Evolutionary conservation across 2,888 invertebrate genomes (phyloP).

Genomic region (Apamea sordens): DNA sequence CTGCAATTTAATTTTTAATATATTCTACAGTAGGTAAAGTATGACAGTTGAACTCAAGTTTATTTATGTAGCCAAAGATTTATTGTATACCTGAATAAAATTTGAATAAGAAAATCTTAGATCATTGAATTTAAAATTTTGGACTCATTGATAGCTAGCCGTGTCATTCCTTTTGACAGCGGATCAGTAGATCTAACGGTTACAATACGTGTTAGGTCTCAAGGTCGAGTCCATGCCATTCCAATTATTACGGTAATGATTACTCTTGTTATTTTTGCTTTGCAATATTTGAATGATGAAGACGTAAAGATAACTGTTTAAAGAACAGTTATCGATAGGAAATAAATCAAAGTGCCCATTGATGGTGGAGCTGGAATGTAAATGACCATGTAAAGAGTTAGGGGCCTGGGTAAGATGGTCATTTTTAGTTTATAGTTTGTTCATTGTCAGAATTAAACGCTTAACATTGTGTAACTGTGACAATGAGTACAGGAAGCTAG

Average conservation of each 20-base stretch:
- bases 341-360: constrained; percentile 40
- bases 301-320: constrained; percentile 46
- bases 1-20: too few relatives aligned
- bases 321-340: constrained; percentile 43
- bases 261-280: constrained; percentile 44
- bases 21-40: not conserved
- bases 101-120: not conserved
- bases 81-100: not conserved
- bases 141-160: not conserved
- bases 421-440: constrained; percentile 15
- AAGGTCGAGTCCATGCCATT: constrained; percentile 46
- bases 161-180: not conserved
- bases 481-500: constrained; percentile 46
- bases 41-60: not conserved
- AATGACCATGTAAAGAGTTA: not conserved
- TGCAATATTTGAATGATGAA: constrained; percentile 36
- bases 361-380: constrained; percentile 15
- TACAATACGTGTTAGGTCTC: constrained; percentile 58
- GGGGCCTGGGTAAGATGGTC: constrained; percentile 21
- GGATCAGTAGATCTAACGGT: constrained; percentile 37
- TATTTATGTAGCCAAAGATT: not conserved
- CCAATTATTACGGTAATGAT: constrained; percentile 49
- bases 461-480: constrained; percentile 39
- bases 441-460: constrained; percentile 46
- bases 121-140: not conserved